Base-by-base conservation (phyloP, 1,140 invertebrate species). In the Bombus superbus region DNA sequence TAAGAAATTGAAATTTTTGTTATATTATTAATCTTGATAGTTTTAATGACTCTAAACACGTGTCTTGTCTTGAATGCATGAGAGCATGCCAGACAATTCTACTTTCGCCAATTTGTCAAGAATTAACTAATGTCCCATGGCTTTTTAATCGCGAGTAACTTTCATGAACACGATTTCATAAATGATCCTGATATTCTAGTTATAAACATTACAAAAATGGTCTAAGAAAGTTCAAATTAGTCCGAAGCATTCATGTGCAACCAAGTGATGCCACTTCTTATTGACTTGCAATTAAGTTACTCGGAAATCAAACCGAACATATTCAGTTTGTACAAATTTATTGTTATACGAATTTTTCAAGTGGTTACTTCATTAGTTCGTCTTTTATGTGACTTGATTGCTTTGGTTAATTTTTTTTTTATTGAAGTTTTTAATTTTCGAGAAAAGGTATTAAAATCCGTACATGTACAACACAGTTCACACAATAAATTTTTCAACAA, bases 31-130 rank as follows among this genome's bases (percentile, higher is more conserved):
- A 38, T 25, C 1, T 40, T 18, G 8, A 6, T 53, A 53, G 47
- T 53, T 22, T 8, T 53, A 22, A 22, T 53, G 18, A 2, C 18
- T 22, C 1, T 22, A 53, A 53, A 53, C 18, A 53, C 47, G 18
- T 53, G 47, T 53, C 47, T 53, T 40, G 9, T 69, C 6, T 11
- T 25, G 3, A 4, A 38, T 10, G 32, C 35, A 35, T 22, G 10
- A 22, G 5, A 22, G 6, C 47, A 53, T 22, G 47, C 47, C 47
- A 53, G 47, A 2, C 18, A 53, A 40, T 69, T 69, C 22, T 28
- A 82, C 71, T 82, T 75, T 82, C 81, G 35, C 38, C 53, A 35
- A 82, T 82, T 74, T 75, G 62, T 66, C n/a, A 8, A 28, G 22
- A 47, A 72, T 72, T 35, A 28, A 15, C 9, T 40, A 22, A 57